Evolutionary conservation across 2,113 vertebrate genomes (phyloP), one percentile per base, ranked within the genome.

Genomic region (Cyanoliseus patagonus): DNA sequence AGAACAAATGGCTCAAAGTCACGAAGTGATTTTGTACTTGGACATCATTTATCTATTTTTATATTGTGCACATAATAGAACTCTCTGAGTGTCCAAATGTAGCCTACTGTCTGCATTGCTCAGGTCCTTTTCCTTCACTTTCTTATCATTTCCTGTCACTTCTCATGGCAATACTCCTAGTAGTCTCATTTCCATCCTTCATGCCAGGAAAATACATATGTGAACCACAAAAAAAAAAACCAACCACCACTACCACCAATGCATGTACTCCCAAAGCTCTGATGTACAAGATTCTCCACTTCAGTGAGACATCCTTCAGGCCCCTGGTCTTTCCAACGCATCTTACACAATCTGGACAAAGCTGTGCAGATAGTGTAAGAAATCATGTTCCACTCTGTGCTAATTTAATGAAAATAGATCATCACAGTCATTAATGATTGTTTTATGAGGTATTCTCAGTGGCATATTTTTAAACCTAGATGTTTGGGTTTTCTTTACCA

Each of bases 401-500:
- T 69, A 52, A 59, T 59, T 77, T 3, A 3, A 53, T 41, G 39
- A 76, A 85, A 75, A 73, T 1, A 10, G 2, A 41, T 76, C 6
- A 51, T 30, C 51, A 78, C 41, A 37, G 13, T 12, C 1, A 28
- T 52, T 69, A 62, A 7, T 35, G 35, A 35, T n/a, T 24, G 27
- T 16, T 12, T 53, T 66, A 28, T 4, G 11, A 90, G 27, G 9
- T 73, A 13, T 78, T 82, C 27, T 57, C 23, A 41, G 42, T 0
- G 2, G 13, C 17, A 20, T 46, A 23, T 25, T 83, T 69, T 83
- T 66, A 70, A 85, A 49, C 8, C 11, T 4, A 14, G 33, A 19
- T 28, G 5, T 53, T 31, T 59, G 7, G 3, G 13, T 44, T 81
- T 85, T 81, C 30, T 61, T 94, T 96, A 98, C 97, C 96, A 16